phyloP scores from a whole-genome alignment of 2,113 vertebrate species.

The Cyprinodon tularosa region DNA sequence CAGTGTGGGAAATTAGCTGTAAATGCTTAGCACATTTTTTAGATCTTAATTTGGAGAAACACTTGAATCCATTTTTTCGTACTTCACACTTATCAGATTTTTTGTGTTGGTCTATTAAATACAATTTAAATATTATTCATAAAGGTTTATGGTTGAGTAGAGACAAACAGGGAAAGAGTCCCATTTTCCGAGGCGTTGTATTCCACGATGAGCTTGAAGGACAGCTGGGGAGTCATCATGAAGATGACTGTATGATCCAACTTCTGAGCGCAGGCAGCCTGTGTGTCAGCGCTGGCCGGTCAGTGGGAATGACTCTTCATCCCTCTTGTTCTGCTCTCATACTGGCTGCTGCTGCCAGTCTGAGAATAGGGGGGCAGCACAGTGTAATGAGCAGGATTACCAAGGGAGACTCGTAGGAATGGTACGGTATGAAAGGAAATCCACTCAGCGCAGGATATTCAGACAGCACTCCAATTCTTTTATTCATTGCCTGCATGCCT shows the following conservation, averaged over 20 bases:
- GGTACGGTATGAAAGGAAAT: slow-evolving; percentile 70
- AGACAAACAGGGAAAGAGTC: background rate
- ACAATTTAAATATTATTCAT: background rate
- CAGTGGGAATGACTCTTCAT: slow-evolving; percentile 23
- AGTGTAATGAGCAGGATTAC: slow-evolving; percentile 66
- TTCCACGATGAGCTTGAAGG: background rate
- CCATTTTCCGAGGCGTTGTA: background rate
- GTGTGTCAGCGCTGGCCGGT: slow-evolving; percentile 5
- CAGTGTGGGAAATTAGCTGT: background rate
- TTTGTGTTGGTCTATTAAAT: background rate
- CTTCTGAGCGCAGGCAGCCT: slow-evolving; percentile 13
- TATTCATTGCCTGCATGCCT: slow-evolving; percentile 67
- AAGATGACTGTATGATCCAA: slow-evolving; percentile 8
- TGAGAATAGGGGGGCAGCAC: slow-evolving; percentile 49
- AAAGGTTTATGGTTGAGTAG: background rate
- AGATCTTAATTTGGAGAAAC: background rate
- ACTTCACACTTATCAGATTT: background rate
- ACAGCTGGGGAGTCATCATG: slow-evolving; percentile 14
- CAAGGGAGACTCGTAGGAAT: slow-evolving; percentile 67
- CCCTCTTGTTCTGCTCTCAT: slow-evolving; percentile 35
- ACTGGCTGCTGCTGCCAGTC: slow-evolving; percentile 47
- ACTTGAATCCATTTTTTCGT: background rate
- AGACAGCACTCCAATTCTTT: slow-evolving; percentile 64
- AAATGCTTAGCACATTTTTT: background rate
- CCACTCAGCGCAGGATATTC: slow-evolving; percentile 57